Conservation (phyloP, 2,113 vertebrate genomes). For the Microtus ochrogaster region DNA sequence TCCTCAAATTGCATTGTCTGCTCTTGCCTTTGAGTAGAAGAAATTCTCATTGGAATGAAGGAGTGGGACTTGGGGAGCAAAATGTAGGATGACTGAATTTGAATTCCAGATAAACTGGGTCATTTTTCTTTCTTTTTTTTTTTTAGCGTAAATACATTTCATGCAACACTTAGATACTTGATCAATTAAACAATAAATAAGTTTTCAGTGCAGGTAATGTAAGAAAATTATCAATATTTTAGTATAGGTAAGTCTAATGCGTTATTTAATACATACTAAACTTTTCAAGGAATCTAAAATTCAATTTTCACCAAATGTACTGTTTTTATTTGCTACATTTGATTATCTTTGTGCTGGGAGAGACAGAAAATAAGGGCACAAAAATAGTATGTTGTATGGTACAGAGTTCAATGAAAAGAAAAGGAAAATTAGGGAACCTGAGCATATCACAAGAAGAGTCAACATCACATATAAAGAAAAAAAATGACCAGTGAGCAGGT, state of each 20-base stretch:
- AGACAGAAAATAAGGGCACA: neutral
- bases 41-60: neutral
- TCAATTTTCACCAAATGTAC: neutral
- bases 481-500: neutral
- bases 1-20: neutral
- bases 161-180: neutral
- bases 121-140: neutral
- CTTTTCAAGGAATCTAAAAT: slow-evolving; percentile 30
- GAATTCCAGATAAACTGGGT: neutral
- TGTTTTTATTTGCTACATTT: slow-evolving; percentile 1
- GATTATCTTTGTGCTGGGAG: neutral
- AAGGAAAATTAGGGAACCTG: neutral
- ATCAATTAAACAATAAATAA: neutral
- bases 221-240: neutral
- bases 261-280: neutral
- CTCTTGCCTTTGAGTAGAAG: neutral
- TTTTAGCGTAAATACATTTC: neutral
- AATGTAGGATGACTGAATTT: neutral
- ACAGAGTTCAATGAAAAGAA: neutral
- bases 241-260: neutral
- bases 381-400: neutral
- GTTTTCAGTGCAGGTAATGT: neutral
- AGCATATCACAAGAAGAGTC: rapidly evolving
- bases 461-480: rapidly evolving
- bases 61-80: neutral